Evolutionary conservation across 2,888 invertebrate genomes (phyloP).

Genomic region (Seira musarum): DNA sequence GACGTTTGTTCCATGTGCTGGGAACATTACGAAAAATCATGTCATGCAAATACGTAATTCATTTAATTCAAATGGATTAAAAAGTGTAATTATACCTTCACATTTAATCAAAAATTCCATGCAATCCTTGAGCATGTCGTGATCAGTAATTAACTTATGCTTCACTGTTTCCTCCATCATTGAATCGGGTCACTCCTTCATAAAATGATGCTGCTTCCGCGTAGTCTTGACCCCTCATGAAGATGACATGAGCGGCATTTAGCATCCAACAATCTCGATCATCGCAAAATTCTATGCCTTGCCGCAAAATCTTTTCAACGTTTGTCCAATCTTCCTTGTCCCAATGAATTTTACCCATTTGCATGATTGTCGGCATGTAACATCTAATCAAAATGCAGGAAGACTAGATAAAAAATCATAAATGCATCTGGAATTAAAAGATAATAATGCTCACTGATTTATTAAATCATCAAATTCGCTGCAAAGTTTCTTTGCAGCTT

Average conservation of each 20-base stretch:
- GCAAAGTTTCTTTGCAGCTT: constrained; percentile 61
- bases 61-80: not conserved
- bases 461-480: constrained; percentile 64
- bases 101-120: constrained; percentile 91
- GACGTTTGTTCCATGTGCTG: constrained; percentile 44
- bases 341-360: constrained; percentile 99
- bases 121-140: constrained; percentile 89
- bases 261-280: constrained; percentile 97
- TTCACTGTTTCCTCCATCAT: constrained; percentile 91
- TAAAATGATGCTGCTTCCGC: constrained; percentile 98
- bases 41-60: no score
- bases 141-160: constrained; percentile 89
- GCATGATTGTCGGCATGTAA: constrained; percentile 99
- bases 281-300: constrained; percentile 97
- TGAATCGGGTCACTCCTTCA: constrained; percentile 79
- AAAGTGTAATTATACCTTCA: constrained; percentile 78
- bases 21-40: not conserved
- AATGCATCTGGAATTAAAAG: no score
- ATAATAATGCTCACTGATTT: no score
- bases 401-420: no score
- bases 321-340: constrained; percentile 95
- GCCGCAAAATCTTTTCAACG: constrained; percentile 96
- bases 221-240: constrained; percentile 99
- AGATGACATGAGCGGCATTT: constrained; percentile 98
- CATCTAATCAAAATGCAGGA: no score